phyloP scores from a whole-genome alignment of 2,797 vertebrate species.

The Austrolebias charrua region DNA sequence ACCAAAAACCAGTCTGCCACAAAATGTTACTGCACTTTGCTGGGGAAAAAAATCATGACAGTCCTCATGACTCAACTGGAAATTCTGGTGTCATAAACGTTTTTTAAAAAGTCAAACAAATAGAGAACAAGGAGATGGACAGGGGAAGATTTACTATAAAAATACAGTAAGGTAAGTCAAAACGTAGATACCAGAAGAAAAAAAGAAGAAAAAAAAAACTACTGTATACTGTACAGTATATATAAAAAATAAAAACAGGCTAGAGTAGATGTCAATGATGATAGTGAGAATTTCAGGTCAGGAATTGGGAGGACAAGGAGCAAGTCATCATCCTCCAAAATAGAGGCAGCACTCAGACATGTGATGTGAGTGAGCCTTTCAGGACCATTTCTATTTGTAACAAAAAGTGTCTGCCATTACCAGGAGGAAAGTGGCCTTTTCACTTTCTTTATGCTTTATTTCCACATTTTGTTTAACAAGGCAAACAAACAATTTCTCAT shows the following conservation, averaged over 20 bases:
- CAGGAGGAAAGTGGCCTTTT: constrained; percentile 39
- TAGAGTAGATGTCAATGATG: constrained; percentile 16
- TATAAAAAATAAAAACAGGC: neutral
- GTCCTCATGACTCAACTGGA: constrained; percentile 13
- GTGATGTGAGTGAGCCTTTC: constrained; percentile 43
- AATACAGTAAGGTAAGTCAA: constrained; percentile 2
- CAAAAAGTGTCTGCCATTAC: constrained; percentile 42
- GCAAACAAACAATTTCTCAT: constrained; percentile 51
- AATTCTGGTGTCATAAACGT: neutral
- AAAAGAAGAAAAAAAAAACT: neutral
- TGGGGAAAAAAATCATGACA: constrained; percentile 3
- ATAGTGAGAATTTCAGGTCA: constrained; percentile 8
- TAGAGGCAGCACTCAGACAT: constrained; percentile 35
- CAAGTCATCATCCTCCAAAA: constrained; percentile 39
- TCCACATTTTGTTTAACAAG: constrained; percentile 47
- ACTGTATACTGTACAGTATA: too few species aligned
- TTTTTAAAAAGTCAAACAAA: constrained; percentile 3
- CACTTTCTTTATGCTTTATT: constrained; percentile 38
- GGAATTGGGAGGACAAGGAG: constrained; percentile 43
- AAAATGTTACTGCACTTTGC: constrained; percentile 32
- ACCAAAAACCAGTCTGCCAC: constrained; percentile 20
- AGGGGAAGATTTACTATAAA: neutral
- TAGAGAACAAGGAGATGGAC: neutral
- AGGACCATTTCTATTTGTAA: constrained; percentile 53
- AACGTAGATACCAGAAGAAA: constrained; percentile 11